A percentile compares a stretch with the other conserved stretches of the same genome.
Evolutionary conservation across 2,113 vertebrate genomes (phyloP).

Genomic region (Burhinus oedicnemus): DNA sequence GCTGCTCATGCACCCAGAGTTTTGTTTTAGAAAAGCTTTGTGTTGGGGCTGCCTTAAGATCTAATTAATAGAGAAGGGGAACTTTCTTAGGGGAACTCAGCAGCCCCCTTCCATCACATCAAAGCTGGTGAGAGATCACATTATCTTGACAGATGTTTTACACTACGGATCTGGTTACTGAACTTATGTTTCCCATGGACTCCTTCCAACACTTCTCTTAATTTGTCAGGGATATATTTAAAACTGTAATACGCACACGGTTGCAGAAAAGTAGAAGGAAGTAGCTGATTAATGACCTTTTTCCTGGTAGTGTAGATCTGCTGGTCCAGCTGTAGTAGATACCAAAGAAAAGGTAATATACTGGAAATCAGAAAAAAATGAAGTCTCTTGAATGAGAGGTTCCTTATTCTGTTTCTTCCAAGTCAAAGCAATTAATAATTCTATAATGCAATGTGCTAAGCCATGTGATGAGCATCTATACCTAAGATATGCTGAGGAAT

Average conservation of each 20-base stretch:
- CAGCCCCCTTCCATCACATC: slow-evolving; percentile 10
- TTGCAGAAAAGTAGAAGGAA: slow-evolving; percentile 44
- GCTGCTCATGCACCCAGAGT: neutral
- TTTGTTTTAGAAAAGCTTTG: neutral
- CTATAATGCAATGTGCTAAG: neutral
- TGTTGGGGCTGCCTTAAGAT: neutral
- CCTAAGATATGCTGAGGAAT: neutral
- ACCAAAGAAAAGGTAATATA: neutral
- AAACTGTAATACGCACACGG: neutral
- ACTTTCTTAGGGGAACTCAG: neutral
- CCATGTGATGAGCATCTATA: neutral
- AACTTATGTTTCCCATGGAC: slow-evolving; percentile 48
- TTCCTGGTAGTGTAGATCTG: neutral
- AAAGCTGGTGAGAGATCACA: neutral
- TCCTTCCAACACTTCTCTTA: slow-evolving; percentile 34
- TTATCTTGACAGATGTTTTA: slow-evolving; percentile 56
- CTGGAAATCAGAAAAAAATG: neutral
- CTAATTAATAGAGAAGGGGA: neutral
- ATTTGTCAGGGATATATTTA: slow-evolving; percentile 25
- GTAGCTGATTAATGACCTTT: slow-evolving; percentile 29
- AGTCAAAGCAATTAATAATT: neutral
- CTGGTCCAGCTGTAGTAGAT: neutral
- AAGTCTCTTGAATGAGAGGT: neutral
- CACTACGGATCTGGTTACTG: slow-evolving; percentile 19
- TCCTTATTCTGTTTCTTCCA: slow-evolving; percentile 2